Percentiles rank a stretch among this genome's conserved stretches.
Evolutionary conservation across 2,888 invertebrate species (phyloP).

Genomic region (Geotrupes spiniger): DNA sequence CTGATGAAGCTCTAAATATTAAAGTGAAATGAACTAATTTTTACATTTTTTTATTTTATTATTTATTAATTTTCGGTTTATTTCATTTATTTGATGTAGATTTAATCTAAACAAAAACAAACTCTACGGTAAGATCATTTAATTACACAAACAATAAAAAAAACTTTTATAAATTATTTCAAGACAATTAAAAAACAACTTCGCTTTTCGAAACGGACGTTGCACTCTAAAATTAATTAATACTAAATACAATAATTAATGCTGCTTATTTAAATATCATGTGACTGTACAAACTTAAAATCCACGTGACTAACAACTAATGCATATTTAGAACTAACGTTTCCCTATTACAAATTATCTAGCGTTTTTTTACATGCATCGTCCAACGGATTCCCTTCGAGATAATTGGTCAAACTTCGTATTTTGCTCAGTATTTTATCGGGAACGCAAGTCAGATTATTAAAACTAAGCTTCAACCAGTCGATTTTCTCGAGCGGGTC

Average conservation of each 20-base stretch:
- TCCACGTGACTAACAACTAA: too few relatives aligned
- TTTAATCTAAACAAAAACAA: slow-evolving; percentile 2
- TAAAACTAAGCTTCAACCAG: slow-evolving; percentile 40
- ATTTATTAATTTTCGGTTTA: too few relatives aligned
- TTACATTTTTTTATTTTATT: too few relatives aligned
- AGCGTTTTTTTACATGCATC: slow-evolving; percentile 35
- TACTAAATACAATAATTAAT: too few relatives aligned
- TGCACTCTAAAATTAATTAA: too few relatives aligned
- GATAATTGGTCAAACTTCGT: slow-evolving; percentile 39
- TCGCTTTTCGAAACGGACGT: too few relatives aligned
- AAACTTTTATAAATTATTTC: slow-evolving; percentile 4
- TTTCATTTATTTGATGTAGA: too few relatives aligned
- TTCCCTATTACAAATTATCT: slow-evolving; percentile 23
- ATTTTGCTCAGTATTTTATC: slow-evolving; percentile 37
- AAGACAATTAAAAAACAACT: neutral
- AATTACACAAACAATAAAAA: neutral
- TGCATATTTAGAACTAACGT: too few relatives aligned
- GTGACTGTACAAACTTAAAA: too few relatives aligned
- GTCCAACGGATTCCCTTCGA: slow-evolving; percentile 39
- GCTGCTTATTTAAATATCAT: too few relatives aligned
- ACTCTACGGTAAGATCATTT: neutral
- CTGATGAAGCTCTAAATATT: too few relatives aligned
- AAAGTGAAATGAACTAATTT: too few relatives aligned
- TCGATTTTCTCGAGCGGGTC: slow-evolving; percentile 37
- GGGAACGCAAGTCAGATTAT: slow-evolving; percentile 39